Evolutionary conservation across 2,797 vertebrate species (phyloP).

Genomic region (Mus spretus): DNA sequence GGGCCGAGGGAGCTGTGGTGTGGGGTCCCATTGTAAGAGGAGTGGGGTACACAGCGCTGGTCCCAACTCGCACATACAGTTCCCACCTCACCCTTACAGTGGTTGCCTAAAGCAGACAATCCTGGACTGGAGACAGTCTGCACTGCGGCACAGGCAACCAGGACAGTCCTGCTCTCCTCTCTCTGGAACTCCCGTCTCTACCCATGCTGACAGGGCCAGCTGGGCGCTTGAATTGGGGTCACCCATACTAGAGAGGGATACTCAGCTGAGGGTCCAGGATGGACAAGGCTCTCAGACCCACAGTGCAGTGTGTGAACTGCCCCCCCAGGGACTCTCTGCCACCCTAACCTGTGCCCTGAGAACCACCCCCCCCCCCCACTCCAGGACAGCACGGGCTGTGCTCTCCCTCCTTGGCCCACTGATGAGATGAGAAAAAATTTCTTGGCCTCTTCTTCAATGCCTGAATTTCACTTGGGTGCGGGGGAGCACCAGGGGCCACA

Average conservation of each 20-base stretch:
- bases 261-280: background rate
- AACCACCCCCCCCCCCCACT: fast-evolving
- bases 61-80: background rate
- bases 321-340: too few relatives aligned
- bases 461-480: background rate
- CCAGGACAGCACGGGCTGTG: background rate
- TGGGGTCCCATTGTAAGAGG: background rate
- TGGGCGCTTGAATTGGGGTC: background rate
- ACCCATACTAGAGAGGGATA: too few relatives aligned
- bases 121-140: background rate
- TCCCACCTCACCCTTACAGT: background rate
- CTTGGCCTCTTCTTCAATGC: background rate
- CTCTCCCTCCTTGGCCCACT: background rate
- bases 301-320: fast-evolving
- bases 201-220: fast-evolving
- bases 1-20: background rate
- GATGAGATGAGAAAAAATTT: background rate
- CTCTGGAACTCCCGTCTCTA: background rate
- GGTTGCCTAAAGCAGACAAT: background rate
- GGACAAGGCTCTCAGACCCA: background rate
- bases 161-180: too few relatives aligned
- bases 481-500: background rate
- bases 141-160: background rate
- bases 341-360: background rate
- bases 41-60: background rate